These are phyloP conservation scores for Pluvianellus socialis DNA, from an alignment of 2,113 vertebrate genomes.

Conservation along the genomic window DNA sequence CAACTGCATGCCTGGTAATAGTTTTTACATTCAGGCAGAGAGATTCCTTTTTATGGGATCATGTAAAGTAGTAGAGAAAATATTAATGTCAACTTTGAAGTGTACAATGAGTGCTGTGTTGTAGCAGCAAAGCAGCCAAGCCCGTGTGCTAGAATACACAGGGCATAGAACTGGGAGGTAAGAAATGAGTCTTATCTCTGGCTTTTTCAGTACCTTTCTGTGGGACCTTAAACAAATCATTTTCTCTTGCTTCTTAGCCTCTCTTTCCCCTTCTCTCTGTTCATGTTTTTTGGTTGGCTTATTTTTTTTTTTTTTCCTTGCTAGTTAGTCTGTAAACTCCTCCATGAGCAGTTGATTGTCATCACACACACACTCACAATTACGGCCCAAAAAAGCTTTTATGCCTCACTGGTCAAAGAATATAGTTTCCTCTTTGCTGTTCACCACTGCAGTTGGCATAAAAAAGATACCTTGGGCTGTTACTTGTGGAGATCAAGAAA, in stretches of 20 bases:
- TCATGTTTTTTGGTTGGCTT: background rate
- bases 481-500: background rate
- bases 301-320: background rate
- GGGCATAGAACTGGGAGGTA: background rate
- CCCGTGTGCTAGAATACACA: background rate
- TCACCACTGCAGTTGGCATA: background rate
- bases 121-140: background rate
- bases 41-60: conserved; percentile 1
- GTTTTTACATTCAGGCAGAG: conserved; percentile 36
- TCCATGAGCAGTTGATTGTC: background rate
- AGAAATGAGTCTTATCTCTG: background rate
- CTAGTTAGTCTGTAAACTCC: background rate
- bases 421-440: background rate
- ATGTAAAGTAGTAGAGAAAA: conserved; percentile 10
- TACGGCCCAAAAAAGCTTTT: background rate
- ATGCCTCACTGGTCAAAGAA: background rate
- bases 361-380: background rate
- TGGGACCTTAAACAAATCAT: background rate
- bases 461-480: background rate
- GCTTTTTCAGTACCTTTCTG: background rate
- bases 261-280: background rate
- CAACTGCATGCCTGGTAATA: conserved; percentile 53
- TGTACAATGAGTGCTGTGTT: background rate
- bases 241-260: background rate
- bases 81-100: conserved; percentile 4